These are phyloP conservation scores for Aleadryas rufinucha DNA, from an alignment of 2,113 vertebrate species.

Conservation along the genomic window DNA sequence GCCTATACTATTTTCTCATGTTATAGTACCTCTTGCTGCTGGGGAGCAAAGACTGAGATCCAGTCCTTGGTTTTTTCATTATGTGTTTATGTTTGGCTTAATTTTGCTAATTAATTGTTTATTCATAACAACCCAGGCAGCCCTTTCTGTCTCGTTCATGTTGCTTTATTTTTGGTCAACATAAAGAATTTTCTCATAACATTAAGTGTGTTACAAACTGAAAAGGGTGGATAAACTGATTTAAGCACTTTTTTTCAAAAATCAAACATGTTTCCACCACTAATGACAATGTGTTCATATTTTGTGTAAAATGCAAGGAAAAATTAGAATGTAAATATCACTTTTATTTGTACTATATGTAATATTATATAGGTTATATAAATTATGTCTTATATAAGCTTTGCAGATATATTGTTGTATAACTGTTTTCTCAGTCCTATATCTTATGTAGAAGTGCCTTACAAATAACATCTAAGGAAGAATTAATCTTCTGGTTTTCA, in stretches of 20 bases:
- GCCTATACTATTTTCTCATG: rapidly evolving
- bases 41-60: neutral
- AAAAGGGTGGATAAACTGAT: neutral
- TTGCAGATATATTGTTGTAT: neutral
- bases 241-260: neutral
- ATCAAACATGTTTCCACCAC: neutral
- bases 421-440: neutral
- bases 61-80: neutral
- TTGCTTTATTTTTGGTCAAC: neutral
- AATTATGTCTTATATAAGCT: neutral
- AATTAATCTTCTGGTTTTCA: neutral
- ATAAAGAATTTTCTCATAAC: neutral
- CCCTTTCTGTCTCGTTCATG: neutral
- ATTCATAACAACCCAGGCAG: neutral
- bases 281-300: neutral
- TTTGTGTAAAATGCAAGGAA: neutral
- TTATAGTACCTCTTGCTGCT: neutral
- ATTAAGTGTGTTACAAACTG: neutral
- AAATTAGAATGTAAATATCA: neutral
- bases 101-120: neutral
- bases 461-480: neutral
- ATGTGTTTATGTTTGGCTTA: neutral
- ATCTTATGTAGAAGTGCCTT: neutral
- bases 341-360: neutral
- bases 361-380: neutral